Evolutionary conservation across 1,140 invertebrate genomes (phyloP).

Genomic region (Samia ricini): DNA sequence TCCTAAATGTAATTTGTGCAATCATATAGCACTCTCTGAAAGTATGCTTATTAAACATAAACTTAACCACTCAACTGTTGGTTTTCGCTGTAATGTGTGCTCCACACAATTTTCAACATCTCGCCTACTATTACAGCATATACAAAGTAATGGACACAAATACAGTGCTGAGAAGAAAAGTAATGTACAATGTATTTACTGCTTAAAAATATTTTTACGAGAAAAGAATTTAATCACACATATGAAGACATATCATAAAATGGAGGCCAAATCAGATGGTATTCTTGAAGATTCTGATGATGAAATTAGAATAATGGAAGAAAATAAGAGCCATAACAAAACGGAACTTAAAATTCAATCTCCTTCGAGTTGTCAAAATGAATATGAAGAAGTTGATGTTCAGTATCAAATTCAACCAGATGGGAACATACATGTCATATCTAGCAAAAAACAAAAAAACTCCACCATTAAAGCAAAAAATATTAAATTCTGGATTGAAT

Average conservation of each 20-base stretch:
- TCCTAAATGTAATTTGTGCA: constrained; percentile 88
- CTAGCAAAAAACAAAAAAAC: constrained; percentile 67
- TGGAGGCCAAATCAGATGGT: constrained; percentile 79
- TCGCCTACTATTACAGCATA: constrained; percentile 74
- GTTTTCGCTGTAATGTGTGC: constrained; percentile 76
- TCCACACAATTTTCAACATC: constrained; percentile 73
- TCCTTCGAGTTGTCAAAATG: constrained; percentile 46
- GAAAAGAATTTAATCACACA: constrained; percentile 83
- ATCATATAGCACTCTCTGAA: constrained; percentile 85
- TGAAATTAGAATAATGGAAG: constrained; percentile 33
- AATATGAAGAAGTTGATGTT: constrained; percentile 53
- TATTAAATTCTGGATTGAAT: constrained; percentile 50
- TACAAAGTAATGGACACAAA: constrained; percentile 78
- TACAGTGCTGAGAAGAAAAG: constrained; percentile 69
- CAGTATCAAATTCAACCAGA: constrained; percentile 62
- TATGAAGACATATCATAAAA: constrained; percentile 80
- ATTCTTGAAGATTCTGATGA: constrained; percentile 82
- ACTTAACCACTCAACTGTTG: constrained; percentile 73
- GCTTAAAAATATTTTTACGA: constrained; percentile 81
- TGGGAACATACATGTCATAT: constrained; percentile 75
- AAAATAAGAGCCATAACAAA: constrained; percentile 21
- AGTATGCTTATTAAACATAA: constrained; percentile 83
- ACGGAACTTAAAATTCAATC: constrained; percentile 53
- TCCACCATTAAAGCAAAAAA: constrained; percentile 52
- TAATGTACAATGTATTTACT: constrained; percentile 82